Evolutionary conservation across 2,797 vertebrate species (phyloP), one percentile per base, ranked within the genome.

Genomic region (Ctenopoma kingsleyae): DNA sequence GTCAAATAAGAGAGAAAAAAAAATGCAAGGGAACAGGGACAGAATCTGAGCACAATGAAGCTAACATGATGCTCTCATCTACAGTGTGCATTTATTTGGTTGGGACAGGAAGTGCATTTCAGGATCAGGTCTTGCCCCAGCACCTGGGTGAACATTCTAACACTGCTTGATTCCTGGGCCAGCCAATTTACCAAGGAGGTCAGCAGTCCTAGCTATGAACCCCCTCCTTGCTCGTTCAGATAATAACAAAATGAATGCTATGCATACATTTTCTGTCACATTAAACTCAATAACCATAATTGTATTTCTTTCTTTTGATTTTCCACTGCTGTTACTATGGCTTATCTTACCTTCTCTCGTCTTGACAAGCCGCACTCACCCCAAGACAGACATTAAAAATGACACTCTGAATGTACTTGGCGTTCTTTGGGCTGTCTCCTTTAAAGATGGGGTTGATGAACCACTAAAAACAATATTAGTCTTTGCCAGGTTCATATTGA

Each of bases 401-500:
- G 12, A 20, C 22, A 3, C 35, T 3, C 41, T 58, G 30, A 27
- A 59, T 43, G 8, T 43, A 20, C 40, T 51, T 13, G n/a, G 5
- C 17, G 2, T 12, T 54, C 13, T 57, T 67, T 48, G 43, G 20
- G n/a, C 41, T 48, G 13, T 62, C 52, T 55, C 55, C 46, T 71
- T 54, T 43, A 27, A 23, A 51, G 50, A 25, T 62, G 30, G 32
- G 59, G 63, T 49, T 68, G 44, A 46, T 54, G 13, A 74, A 51
- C 44, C 65, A 40, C 47, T 60, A 61, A 47, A 43, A 2, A 46
- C 46, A 25, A 22, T 40, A 56, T 55, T 32, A 23, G 41, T 48
- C 43, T 4, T 48, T 63, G 56, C 30, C 47, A 68, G 68, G 25
- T 36, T 60, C 12, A 53, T 54, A 59, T 44, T 36, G 27, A 30